Evolutionary conservation across 2,888 invertebrate genomes (phyloP).

Genomic region (Acronicta psi): DNA sequence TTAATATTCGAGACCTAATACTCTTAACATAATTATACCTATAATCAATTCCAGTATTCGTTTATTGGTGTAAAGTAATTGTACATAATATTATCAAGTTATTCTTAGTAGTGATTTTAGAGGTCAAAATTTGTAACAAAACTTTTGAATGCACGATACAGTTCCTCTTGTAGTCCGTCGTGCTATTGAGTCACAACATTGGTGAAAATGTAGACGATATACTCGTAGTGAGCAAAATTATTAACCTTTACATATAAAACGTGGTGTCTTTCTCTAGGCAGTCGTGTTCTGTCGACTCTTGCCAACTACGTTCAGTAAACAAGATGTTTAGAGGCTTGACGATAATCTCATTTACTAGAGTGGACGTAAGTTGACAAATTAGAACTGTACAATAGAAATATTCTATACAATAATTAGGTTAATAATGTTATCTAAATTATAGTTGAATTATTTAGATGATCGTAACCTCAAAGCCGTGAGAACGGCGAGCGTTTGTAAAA

Average conservation of each 20-base stretch:
- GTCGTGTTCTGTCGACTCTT: conserved; percentile 64
- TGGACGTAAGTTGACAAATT: conserved; percentile 75
- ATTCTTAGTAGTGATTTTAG: conserved; percentile 71
- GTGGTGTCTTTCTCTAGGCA: conserved; percentile 77
- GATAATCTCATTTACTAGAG: conserved; percentile 70
- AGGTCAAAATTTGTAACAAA: conserved; percentile 82
- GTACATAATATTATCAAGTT: conserved; percentile 70
- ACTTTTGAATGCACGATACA: conserved; percentile 86
- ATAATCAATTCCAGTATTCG: conserved; percentile 65
- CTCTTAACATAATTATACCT: conserved; percentile 64
- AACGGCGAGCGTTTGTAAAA: conserved; percentile 70
- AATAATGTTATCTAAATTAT: conserved; percentile 74
- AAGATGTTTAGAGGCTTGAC: conserved; percentile 72
- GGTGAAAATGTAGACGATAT: conserved; percentile 67
- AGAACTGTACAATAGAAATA: conserved; percentile 76
- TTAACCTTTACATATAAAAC: conserved; percentile 41
- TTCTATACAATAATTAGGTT: conserved; percentile 77
- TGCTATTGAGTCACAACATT: conserved; percentile 81
- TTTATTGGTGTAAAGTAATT: conserved; percentile 72
- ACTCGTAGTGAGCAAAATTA: conserved; percentile 57
- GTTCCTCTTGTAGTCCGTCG: conserved; percentile 87
- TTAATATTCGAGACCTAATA: conserved; percentile 71
- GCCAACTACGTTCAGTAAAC: conserved; percentile 74
- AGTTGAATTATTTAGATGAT: conserved; percentile 67
- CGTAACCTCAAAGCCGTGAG: conserved; percentile 61